phyloP scores from a whole-genome alignment of 2,113 vertebrate genomes.

The Rana temporaria region DNA sequence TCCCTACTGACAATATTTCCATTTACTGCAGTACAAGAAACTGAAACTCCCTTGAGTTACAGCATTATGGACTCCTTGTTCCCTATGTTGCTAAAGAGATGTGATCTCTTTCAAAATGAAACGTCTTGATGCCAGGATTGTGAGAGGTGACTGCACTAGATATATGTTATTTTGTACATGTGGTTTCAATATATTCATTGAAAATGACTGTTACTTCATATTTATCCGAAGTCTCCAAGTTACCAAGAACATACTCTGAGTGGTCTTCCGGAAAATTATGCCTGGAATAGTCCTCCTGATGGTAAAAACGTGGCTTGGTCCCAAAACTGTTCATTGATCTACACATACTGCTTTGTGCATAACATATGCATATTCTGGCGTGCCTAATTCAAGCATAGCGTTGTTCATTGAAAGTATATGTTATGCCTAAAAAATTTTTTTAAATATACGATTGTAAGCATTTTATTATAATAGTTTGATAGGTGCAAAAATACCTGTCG shows the following conservation, averaged over 20 bases:
- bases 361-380: too few relatives aligned
- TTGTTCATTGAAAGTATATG: too few relatives aligned
- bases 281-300: too few relatives aligned
- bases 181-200: slow-evolving; percentile 14
- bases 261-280: too few relatives aligned
- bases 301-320: not conserved
- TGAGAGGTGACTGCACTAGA: not conserved
- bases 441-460: too few relatives aligned
- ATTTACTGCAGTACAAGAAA: too few relatives aligned
- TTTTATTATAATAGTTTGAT: too few relatives aligned
- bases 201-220: slow-evolving; percentile 26
- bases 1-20: too few relatives aligned
- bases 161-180: not conserved
- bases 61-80: not conserved
- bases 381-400: too few relatives aligned
- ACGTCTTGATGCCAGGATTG: slow-evolving; percentile 1
- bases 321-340: not conserved
- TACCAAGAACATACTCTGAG: not conserved
- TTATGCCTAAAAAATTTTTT: too few relatives aligned
- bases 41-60: too few relatives aligned
- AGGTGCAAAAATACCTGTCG: too few relatives aligned
- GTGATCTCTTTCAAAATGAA: not conserved
- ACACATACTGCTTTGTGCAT: not conserved
- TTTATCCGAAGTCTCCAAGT: slow-evolving; percentile 11
- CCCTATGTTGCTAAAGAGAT: not conserved